phyloP scores from a whole-genome alignment of 2,797 vertebrate species.

The Tokudaia tokunoshimensis region DNA sequence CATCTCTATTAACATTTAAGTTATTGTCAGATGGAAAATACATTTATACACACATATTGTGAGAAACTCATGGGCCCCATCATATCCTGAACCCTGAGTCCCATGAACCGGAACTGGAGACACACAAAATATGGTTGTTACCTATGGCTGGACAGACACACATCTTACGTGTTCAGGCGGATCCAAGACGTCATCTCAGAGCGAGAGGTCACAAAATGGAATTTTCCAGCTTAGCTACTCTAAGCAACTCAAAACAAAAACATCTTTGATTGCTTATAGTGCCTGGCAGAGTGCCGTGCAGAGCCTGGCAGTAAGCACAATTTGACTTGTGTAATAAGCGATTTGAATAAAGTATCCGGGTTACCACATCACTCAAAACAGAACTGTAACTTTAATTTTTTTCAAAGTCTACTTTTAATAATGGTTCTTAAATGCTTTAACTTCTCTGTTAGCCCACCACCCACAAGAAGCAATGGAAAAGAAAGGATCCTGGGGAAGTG shows the following conservation, averaged over 20 bases:
- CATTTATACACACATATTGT: not conserved
- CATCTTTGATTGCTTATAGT: not conserved
- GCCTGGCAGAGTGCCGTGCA: constrained; percentile 22
- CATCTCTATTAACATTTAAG: not conserved
- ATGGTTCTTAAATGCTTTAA: no score
- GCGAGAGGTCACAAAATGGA: not conserved
- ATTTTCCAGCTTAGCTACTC: not conserved
- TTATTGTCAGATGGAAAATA: not conserved
- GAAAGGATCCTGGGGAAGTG: no score
- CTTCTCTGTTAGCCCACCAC: no score
- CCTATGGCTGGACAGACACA: not conserved
- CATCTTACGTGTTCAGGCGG: no score
- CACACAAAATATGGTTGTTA: not conserved
- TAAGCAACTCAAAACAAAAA: not conserved
- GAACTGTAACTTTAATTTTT: no score
- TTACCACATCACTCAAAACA: not conserved
- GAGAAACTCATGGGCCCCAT: not conserved
- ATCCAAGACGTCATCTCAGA: not conserved
- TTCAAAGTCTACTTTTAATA: no score
- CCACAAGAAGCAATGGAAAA: no score
- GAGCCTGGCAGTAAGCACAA: not conserved
- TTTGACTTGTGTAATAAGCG: not conserved
- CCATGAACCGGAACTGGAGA: not conserved
- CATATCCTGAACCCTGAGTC: not conserved
- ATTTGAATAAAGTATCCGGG: constrained; percentile 18